Evolutionary conservation across 2,113 vertebrate species (phyloP).

Genomic region (Leptosomus discolor): DNA sequence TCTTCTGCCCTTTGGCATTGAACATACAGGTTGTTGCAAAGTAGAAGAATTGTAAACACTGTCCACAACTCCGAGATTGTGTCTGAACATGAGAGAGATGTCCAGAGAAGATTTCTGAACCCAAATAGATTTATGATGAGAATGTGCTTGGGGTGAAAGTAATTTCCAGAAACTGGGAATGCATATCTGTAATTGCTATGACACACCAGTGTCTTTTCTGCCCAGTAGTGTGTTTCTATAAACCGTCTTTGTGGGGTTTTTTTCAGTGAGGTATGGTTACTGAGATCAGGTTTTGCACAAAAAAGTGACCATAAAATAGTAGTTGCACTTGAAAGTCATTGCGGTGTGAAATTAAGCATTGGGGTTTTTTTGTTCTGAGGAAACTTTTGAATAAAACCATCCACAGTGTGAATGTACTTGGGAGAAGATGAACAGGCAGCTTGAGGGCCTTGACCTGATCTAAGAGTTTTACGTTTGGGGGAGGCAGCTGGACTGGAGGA

Average conservation of each 20-base stretch:
- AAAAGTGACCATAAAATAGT: not conserved
- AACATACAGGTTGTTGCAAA: not conserved
- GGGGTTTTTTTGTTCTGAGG: not conserved
- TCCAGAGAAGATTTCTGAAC: not conserved
- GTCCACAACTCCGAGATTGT: not conserved
- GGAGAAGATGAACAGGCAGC: not conserved
- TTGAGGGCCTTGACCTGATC: not conserved
- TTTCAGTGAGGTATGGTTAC: not conserved
- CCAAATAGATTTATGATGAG: not conserved
- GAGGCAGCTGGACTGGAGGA: not conserved
- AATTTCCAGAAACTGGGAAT: not conserved
- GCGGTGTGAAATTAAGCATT: not conserved
- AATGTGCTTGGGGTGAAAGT: not conserved
- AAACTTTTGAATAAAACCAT: not conserved
- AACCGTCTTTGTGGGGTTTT: not conserved
- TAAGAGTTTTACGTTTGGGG: not conserved
- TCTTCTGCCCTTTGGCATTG: not conserved
- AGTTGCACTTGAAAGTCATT: not conserved
- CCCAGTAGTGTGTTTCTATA: fast-evolving
- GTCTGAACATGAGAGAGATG: not conserved
- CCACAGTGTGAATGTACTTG: fast-evolving
- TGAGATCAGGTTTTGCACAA: not conserved
- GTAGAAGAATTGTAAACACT: not conserved
- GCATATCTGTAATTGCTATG: not conserved
- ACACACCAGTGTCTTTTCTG: not conserved